A percentile compares a stretch with the other conserved stretches of the same genome.
phyloP scores from a whole-genome alignment of 2,888 invertebrate genomes.

The Mesopsocus fuscifrons region DNA sequence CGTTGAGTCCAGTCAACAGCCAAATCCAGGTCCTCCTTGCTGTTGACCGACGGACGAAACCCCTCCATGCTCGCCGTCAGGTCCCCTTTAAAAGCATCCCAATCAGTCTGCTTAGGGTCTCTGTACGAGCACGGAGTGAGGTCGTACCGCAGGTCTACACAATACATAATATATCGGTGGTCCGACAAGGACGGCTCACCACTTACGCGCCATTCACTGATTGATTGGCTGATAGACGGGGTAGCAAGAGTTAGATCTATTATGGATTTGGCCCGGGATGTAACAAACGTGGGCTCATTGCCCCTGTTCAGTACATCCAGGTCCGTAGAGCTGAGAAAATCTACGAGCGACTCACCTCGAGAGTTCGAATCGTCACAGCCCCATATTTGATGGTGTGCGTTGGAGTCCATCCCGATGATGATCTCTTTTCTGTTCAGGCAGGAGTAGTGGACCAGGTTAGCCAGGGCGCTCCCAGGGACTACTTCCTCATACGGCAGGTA shows the following conservation, averaged over 20 bases:
- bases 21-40: background rate
- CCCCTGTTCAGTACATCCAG: slow-evolving; percentile 1
- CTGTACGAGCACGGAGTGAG: background rate
- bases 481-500: background rate
- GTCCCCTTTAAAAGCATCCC: background rate
- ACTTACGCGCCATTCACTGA: background rate
- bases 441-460: no score
- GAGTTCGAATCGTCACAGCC: background rate
- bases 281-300: background rate
- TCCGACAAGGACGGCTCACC: background rate
- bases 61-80: background rate
- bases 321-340: background rate
- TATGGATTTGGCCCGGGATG: background rate
- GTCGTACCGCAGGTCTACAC: background rate
- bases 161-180: background rate
- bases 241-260: background rate
- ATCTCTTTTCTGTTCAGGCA: no score
- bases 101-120: background rate
- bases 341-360: background rate
- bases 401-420: background rate
- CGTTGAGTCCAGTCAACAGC: background rate
- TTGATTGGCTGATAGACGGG: background rate
- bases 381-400: background rate
- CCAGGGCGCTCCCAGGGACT: no score
- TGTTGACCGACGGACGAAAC: background rate